Percentiles rank a stretch among this genome's conserved stretches.
phyloP scores from a whole-genome alignment of 1,140 invertebrate genomes.

The Aphis gossypii region DNA sequence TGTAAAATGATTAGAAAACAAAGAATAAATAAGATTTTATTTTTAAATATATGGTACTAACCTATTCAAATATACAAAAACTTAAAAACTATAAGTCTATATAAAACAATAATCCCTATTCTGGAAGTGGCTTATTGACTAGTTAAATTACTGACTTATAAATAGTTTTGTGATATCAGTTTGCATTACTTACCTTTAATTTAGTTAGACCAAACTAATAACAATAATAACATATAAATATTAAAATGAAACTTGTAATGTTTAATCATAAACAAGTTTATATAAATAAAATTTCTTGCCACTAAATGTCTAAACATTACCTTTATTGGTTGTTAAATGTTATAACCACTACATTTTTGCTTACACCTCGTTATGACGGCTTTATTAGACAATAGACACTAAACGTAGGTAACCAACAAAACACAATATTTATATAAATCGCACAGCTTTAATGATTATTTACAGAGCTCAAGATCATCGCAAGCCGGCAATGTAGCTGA shows the following conservation, averaged over 20 bases:
- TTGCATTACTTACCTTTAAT: not conserved
- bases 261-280: not conserved
- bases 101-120: not conserved
- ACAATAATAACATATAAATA: not conserved
- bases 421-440: constrained; percentile 27
- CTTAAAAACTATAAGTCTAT: not conserved
- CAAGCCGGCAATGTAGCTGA: constrained; percentile 38
- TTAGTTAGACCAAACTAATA: too few relatives aligned
- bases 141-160: not conserved
- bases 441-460: constrained; percentile 51
- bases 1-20: not conserved
- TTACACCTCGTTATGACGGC: not conserved
- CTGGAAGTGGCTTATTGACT: not conserved
- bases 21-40: not conserved
- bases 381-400: not conserved
- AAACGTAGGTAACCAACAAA: not conserved
- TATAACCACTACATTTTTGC: not conserved
- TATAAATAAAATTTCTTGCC: not conserved
- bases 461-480: constrained; percentile 52
- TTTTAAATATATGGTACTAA: not conserved
- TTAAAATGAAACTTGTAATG: not conserved
- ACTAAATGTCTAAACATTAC: not conserved
- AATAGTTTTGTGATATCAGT: not conserved
- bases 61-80: not conserved
- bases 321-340: not conserved